Evolutionary conservation across 2,797 vertebrate species (phyloP).

Genomic region (Triplophysa yarkandensis): DNA sequence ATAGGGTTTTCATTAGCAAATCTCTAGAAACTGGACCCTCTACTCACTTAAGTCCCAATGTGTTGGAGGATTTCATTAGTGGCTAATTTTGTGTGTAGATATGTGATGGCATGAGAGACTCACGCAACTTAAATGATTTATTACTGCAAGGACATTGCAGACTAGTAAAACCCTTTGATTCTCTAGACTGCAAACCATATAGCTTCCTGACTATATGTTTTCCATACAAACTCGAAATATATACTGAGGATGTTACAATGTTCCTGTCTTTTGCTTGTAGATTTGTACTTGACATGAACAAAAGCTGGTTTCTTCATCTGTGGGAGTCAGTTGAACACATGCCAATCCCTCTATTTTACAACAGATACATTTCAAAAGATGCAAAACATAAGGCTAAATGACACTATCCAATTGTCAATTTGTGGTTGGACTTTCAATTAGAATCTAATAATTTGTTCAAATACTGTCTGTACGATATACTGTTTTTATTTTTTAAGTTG

Average conservation of each 20-base stretch:
- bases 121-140: conserved; percentile 26
- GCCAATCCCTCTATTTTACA: no score
- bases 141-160: conserved; percentile 42
- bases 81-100: conserved; percentile 47
- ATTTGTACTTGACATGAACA: no score
- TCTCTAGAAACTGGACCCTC: conserved; percentile 49
- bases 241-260: conserved; percentile 9
- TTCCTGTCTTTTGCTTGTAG: neutral
- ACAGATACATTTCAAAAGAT: no score
- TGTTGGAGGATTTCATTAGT: conserved; percentile 56
- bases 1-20: conserved; percentile 66
- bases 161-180: conserved; percentile 11
- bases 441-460: no score
- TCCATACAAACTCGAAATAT: neutral
- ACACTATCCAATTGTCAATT: no score
- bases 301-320: no score
- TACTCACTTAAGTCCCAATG: conserved; percentile 51
- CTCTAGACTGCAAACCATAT: neutral
- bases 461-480: no score
- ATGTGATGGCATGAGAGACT: conserved; percentile 1
- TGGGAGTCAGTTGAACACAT: no score
- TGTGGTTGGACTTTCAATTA: no score
- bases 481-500: no score
- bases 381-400: no score
- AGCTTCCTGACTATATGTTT: neutral